Evolutionary conservation across 2,113 vertebrate species (phyloP), one percentile per base, ranked within the genome.

Genomic region (Vulpes lagopus): DNA sequence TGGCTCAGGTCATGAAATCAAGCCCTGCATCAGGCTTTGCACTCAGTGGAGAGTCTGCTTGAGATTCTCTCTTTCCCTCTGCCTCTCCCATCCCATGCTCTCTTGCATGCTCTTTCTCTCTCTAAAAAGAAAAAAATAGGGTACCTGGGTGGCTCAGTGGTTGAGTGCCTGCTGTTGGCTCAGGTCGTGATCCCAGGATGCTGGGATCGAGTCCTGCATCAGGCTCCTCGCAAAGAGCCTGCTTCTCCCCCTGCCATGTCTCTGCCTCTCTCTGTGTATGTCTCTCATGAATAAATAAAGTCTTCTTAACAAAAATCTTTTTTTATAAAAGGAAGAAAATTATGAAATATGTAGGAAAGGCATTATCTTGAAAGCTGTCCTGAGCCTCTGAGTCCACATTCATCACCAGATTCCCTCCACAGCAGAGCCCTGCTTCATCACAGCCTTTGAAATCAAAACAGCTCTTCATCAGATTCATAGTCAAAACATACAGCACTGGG

Each of bases 401-500:
- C 14, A 8, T 94, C 32, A 32, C 8, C 16, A 7, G 8, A 7
- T 80, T 62, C 35, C 43, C 57, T 90, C 30, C 51, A n/a, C 5
- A 5, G 25, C 51, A 32, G 74, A 71, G 14, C 30, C 25, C 6
- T 0, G 14, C 30, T 79, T 20, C 8, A 27, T 38, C 32, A 17
- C 55, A 16, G 27, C 65, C 82, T 94, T 81, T 27, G 0, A 9
- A 35, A n/a, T 17, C 12, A 8, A 8, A 76, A 5, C 5, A 57
- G 10, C 17, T 92, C 35, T 91, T 67, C 60, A 15, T 10, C 9
- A 1, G 55, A 15, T 62, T 6, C 43, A 17, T n/a, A 79, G 10
- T 94, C 51, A 69, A n/a, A 53, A 64, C 16, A 3, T 7, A 32
- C 0, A 27, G 5, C 11, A 0, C 25, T 2, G 0, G 20, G 3